Evolutionary conservation across 2,113 vertebrate genomes (phyloP).

Genomic region (Stigmatopora argus): DNA sequence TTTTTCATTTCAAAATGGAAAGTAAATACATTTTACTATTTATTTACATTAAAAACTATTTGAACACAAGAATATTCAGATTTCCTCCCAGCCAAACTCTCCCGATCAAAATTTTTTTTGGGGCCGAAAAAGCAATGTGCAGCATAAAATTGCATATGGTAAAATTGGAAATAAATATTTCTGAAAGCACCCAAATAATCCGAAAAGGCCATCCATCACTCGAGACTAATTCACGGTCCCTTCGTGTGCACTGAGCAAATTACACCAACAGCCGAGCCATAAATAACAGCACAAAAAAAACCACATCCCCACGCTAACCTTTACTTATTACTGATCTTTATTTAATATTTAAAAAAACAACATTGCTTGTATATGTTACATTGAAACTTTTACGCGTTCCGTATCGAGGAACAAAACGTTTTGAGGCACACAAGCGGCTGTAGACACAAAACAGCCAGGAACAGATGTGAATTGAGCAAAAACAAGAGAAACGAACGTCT

Average conservation of each 20-base stretch:
- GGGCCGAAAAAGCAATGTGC: no score
- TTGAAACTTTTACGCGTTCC: constrained; percentile 55
- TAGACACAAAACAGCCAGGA: constrained; percentile 38
- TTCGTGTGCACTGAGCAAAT: neutral
- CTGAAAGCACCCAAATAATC: neutral
- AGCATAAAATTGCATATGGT: no score
- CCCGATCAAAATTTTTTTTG: no score
- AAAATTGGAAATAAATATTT: neutral
- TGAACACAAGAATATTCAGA: no score
- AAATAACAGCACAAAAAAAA: neutral
- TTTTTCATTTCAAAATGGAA: no score
- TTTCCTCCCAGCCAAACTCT: no score
- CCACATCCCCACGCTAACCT: constrained; percentile 17
- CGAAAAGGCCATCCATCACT: neutral
- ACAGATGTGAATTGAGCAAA: constrained; percentile 28
- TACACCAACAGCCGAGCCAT: neutral
- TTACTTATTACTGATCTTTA: constrained; percentile 64
- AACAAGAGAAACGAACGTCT: constrained; percentile 32
- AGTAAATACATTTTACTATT: no score
- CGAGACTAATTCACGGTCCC: neutral
- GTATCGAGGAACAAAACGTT: constrained; percentile 47
- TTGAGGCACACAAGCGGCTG: constrained; percentile 64
- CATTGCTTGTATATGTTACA: constrained; percentile 69
- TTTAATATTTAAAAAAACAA: constrained; percentile 66
- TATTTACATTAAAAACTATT: no score